Percentiles rank a stretch among this genome's conserved stretches.
These are phyloP conservation scores for Pantelozetes paolii DNA, from an alignment of 2,888 invertebrate genomes.

Conservation along the genomic window DNA sequence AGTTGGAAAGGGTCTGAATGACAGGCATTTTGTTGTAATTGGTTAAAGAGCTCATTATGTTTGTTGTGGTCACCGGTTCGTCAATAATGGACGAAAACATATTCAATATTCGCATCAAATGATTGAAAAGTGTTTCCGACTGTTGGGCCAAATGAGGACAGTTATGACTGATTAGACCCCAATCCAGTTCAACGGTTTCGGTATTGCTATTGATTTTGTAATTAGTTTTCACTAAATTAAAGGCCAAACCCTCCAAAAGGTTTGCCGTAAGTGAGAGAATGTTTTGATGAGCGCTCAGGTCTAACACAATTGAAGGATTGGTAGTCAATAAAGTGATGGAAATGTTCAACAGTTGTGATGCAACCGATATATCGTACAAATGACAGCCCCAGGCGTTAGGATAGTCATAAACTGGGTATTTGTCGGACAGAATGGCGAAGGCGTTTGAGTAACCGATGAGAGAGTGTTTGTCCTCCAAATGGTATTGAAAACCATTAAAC, in stretches of 20 bases:
- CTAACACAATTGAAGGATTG: conserved; percentile 58
- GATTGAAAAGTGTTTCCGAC: conserved; percentile 26
- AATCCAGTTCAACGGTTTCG: conserved; percentile 11
- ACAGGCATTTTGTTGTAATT: conserved; percentile 30
- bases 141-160: conserved; percentile 31
- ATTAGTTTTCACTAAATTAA: conserved; percentile 11
- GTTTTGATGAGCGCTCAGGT: conserved; percentile 57
- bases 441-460: conserved; percentile 64
- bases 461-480: conserved; percentile 31
- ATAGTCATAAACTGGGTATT: conserved; percentile 64
- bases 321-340: conserved; percentile 52
- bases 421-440: conserved; percentile 62
- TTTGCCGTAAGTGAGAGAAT: conserved; percentile 59
- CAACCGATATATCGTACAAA: neutral
- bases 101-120: conserved; percentile 38
- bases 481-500: neutral
- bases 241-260: conserved; percentile 54
- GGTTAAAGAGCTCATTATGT: conserved; percentile 20
- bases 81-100: conserved; percentile 37
- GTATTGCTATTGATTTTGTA: conserved; percentile 1
- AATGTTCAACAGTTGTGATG: conserved; percentile 27
- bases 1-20: conserved; percentile 33
- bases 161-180: conserved; percentile 19
- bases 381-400: conserved; percentile 44
- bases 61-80: conserved; percentile 23